These are phyloP conservation scores for Ahaetulla prasina DNA, from an alignment of 2,113 vertebrate genomes.

Conservation along the genomic window DNA sequence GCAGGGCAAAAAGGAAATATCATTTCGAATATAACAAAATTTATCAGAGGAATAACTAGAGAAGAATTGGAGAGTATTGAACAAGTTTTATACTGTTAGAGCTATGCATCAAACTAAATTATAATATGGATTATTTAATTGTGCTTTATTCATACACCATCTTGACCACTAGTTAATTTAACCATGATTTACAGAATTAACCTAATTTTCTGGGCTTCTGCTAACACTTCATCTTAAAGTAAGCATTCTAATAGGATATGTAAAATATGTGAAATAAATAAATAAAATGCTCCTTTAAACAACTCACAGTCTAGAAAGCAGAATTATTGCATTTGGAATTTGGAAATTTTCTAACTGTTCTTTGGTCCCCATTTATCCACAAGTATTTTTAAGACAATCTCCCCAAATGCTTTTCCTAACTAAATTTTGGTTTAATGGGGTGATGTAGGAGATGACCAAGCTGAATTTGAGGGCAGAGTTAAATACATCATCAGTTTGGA, in stretches of 20 bases:
- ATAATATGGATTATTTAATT: not conserved
- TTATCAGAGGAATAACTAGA: not conserved
- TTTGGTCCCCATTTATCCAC: not conserved
- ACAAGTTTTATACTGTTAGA: not conserved
- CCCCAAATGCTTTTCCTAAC: not conserved
- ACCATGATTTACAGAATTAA: not conserved
- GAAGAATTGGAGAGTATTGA: not conserved
- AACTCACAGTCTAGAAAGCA: not conserved
- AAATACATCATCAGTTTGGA: not conserved
- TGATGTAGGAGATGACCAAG: not conserved
- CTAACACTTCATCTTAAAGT: not conserved
- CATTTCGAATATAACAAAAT: not conserved
- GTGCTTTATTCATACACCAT: not conserved
- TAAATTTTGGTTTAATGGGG: not conserved
- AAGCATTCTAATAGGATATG: not conserved
- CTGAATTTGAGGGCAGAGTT: not conserved
- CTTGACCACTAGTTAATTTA: not conserved
- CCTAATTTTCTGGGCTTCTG: not conserved
- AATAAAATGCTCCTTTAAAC: not conserved
- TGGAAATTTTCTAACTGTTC: not conserved
- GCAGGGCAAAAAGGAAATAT: not conserved
- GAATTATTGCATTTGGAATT: not conserved
- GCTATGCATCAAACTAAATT: not conserved
- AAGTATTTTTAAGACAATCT: not conserved
- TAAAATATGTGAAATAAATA: not conserved